Conservation (phyloP, 2,888 invertebrate genomes). For the Encarsia formosa region DNA sequence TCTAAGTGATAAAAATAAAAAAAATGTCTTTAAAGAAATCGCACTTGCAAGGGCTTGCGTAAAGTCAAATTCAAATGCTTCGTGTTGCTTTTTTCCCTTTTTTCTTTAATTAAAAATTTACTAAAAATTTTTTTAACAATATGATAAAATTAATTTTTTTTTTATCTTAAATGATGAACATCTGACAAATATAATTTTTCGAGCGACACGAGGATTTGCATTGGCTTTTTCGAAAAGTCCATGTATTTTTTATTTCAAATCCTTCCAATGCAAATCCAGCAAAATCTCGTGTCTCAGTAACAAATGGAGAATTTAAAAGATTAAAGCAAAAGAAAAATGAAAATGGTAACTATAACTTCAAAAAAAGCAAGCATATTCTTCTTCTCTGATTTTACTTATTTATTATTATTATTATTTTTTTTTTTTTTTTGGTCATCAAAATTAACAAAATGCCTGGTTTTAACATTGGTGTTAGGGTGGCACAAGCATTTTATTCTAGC, state of each 20-base stretch:
- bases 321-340: conserved; percentile 4
- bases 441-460: background rate
- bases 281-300: conserved; percentile 1
- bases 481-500: background rate
- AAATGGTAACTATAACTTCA: conserved; percentile 27
- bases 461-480: background rate
- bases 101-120: background rate
- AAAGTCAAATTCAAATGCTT: conserved; percentile 18
- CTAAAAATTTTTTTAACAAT: too few relatives aligned
- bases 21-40: conserved; percentile 8
- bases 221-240: conserved; percentile 17
- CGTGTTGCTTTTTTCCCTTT: conserved; percentile 2
- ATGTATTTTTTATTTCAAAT: conserved; percentile 17
- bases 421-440: background rate
- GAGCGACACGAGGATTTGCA: conserved; percentile 14
- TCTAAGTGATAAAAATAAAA: conserved; percentile 25
- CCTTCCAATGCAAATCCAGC: conserved; percentile 9
- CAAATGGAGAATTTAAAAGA: conserved; percentile 2
- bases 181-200: background rate
- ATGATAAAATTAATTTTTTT: too few relatives aligned
- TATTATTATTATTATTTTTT: background rate
- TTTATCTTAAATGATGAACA: background rate
- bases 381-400: too few relatives aligned
- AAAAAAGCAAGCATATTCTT: conserved; percentile 2
- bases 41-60: conserved; percentile 10